A percentile compares a stretch with the other conserved stretches of the same genome.
phyloP scores from a whole-genome alignment of 2,888 invertebrate genomes.

The Ceriagrion tenellum region DNA sequence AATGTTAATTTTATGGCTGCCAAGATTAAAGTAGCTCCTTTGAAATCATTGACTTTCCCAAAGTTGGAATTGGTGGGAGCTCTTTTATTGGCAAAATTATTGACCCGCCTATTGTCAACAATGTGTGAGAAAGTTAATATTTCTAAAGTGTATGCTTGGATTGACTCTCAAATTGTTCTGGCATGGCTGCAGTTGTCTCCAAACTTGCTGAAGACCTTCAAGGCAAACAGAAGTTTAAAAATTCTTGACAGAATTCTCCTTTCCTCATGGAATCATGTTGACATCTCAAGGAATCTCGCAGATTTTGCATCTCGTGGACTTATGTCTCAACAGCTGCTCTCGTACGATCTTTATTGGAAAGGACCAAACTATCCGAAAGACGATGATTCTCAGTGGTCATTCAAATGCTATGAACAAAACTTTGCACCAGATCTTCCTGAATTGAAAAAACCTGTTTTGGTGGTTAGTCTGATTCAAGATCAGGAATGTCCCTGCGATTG shows the following conservation, averaged over 20 bases:
- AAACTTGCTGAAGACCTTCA: too few species aligned
- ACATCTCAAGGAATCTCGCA: slow-evolving; percentile 17
- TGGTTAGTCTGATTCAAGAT: too few species aligned
- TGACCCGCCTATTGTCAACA: too few species aligned
- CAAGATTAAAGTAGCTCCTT: slow-evolving; percentile 17
- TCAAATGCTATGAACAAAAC: too few species aligned
- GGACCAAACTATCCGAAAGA: background rate
- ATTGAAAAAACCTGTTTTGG: too few species aligned
- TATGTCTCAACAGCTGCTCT: background rate
- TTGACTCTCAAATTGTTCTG: background rate
- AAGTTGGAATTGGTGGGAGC: background rate
- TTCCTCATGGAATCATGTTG: background rate
- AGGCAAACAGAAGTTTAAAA: too few species aligned
- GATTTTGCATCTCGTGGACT: background rate
- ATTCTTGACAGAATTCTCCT: background rate
- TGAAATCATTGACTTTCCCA: background rate
- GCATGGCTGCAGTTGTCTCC: too few species aligned
- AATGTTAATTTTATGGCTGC: background rate
- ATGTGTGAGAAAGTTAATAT: background rate
- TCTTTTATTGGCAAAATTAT: background rate
- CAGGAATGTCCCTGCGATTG: too few species aligned
- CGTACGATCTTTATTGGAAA: background rate
- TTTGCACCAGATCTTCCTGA: too few species aligned
- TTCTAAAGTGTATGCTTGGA: background rate
- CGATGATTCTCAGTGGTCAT: background rate